Percentiles rank a stretch among this genome's conserved stretches.
phyloP scores from a whole-genome alignment of 2,888 invertebrate species.

The Ferdinandea cuprea region DNA sequence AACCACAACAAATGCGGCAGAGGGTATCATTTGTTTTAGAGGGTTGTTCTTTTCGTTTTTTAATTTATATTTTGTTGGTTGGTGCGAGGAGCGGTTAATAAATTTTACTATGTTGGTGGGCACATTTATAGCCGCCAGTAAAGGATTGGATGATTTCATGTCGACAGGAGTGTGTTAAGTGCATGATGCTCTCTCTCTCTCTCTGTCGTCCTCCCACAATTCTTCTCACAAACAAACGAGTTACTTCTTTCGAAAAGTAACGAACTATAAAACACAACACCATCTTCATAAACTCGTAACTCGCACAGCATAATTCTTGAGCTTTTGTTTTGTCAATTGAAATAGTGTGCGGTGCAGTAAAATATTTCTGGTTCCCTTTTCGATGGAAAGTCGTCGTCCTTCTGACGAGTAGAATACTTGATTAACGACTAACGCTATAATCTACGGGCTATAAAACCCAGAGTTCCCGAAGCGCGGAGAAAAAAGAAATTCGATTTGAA shows the following conservation, averaged over 20 bases:
- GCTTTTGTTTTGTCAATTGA: constrained; percentile 12
- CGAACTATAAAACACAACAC: constrained; percentile 32
- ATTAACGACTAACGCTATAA: constrained; percentile 4
- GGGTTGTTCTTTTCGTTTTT: neutral
- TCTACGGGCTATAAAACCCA: constrained; percentile 9
- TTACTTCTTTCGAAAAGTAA: constrained; percentile 25
- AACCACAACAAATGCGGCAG: constrained; percentile 49
- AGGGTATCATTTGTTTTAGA: constrained; percentile 49
- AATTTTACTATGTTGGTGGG: neutral
- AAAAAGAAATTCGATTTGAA: neutral
- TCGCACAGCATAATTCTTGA: constrained; percentile 33
- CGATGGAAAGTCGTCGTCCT: neutral
- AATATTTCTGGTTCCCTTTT: neutral
- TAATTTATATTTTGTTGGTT: constrained; percentile 1
- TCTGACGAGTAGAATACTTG: neutral
- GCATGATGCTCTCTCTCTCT: too few relatives aligned
- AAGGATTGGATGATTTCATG: too few relatives aligned
- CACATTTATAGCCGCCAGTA: too few relatives aligned
- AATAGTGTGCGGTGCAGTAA: constrained; percentile 13
- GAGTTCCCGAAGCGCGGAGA: neutral
- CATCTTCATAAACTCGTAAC: neutral
- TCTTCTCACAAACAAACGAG: constrained; percentile 44
- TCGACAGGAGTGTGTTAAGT: too few relatives aligned
- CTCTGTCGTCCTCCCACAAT: too few relatives aligned
- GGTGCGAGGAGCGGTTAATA: constrained; percentile 1